Evolutionary conservation across 1,140 invertebrate genomes (phyloP).

Genomic region (Panulirus ornatus): DNA sequence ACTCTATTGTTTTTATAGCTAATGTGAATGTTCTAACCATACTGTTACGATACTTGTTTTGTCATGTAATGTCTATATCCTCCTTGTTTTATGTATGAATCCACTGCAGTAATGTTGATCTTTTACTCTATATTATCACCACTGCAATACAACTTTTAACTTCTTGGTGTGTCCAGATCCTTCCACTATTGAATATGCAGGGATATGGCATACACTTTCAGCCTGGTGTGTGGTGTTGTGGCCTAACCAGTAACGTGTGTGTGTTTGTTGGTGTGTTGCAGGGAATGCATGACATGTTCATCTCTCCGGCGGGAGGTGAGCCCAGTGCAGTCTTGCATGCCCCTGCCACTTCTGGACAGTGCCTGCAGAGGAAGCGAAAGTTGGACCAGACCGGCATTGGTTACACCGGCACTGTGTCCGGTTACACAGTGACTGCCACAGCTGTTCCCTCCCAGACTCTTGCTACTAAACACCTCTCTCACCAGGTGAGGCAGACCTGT

Average conservation of each 20-base stretch:
- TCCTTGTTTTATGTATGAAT: background rate
- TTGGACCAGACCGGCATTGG: conserved; percentile 77
- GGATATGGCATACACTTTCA: background rate
- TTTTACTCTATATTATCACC: background rate
- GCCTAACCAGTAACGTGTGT: conserved; percentile 62
- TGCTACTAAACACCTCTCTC: conserved; percentile 59
- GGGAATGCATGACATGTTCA: conserved; percentile 87
- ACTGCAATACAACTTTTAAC: background rate
- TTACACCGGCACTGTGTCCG: conserved; percentile 45
- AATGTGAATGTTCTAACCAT: conserved; percentile 3
- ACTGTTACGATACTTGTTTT: too few species aligned
- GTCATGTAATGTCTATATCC: background rate
- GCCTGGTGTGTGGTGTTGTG: conserved; percentile 61
- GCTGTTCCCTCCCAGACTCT: conserved; percentile 59
- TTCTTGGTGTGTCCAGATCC: background rate
- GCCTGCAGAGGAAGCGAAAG: conserved; percentile 81
- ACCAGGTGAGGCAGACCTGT: conserved; percentile 35
- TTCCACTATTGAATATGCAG: background rate
- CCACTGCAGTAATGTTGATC: background rate
- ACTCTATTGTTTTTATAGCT: background rate
- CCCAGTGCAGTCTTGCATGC: conserved; percentile 76
- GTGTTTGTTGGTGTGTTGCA: conserved; percentile 78
- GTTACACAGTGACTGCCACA: conserved; percentile 63
- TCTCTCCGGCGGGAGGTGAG: conserved; percentile 80
- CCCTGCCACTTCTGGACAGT: conserved; percentile 75